Conservation (phyloP, 2,797 vertebrate genomes). For the Esox lucius region DNA sequence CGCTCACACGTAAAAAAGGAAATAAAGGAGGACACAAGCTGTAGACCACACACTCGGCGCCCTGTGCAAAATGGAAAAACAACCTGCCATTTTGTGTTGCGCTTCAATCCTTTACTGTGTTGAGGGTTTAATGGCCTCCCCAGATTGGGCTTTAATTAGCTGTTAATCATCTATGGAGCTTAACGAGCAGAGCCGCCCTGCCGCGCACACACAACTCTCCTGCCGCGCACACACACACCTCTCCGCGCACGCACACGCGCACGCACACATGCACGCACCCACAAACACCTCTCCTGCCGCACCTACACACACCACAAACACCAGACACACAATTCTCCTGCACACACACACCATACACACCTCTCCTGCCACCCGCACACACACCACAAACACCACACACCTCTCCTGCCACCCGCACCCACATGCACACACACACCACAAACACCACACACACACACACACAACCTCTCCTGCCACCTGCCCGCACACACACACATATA, state of each 20-base stretch:
- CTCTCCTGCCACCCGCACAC: conserved; percentile 61
- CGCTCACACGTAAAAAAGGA: conserved; percentile 15
- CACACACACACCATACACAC: no score
- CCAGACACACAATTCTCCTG: no score
- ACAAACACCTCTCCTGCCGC: conserved; percentile 55
- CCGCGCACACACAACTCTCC: conserved; percentile 24
- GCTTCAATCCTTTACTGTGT: conserved; percentile 68
- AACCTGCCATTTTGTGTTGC: conserved; percentile 61
- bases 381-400: no score
- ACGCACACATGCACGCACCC: no score
- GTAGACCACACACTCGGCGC: neutral
- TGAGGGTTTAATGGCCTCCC: conserved; percentile 74
- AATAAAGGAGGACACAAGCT: neutral
- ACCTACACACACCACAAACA: no score
- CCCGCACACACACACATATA: no score
- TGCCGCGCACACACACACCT: no score
- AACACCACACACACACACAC: no score
- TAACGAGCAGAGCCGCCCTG: conserved; percentile 47
- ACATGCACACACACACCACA: no score
- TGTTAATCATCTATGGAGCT: conserved; percentile 82
- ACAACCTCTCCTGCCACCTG: conserved; percentile 51
- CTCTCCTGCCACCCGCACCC: conserved; percentile 61
- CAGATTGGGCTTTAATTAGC: conserved; percentile 82
- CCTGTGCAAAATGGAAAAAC: conserved; percentile 29
- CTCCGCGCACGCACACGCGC: neutral